These are phyloP conservation scores for Araneus ventricosus DNA, from an alignment of 1,140 invertebrate species.

Conservation along the genomic window DNA sequence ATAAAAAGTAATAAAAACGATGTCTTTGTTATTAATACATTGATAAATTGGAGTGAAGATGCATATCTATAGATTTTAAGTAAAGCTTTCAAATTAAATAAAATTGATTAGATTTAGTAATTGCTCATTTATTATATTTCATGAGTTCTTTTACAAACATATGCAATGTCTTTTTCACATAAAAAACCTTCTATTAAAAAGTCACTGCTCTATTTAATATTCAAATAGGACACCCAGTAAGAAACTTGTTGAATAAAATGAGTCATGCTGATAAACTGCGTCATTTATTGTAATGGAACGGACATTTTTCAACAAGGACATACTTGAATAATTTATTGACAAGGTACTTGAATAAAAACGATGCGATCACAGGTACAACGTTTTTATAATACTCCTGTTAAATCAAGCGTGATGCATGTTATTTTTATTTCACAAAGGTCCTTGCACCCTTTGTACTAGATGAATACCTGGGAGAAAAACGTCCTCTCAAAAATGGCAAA, in stretches of 20 bases:
- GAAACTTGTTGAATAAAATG: slow-evolving; percentile 33
- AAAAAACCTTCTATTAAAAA: neutral
- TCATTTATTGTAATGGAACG: slow-evolving; percentile 26
- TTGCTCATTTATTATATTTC: too few relatives aligned
- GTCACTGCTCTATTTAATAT: neutral
- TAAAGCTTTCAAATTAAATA: too few relatives aligned
- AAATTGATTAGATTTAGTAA: too few relatives aligned
- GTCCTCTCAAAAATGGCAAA: slow-evolving; percentile 48
- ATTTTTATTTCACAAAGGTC: slow-evolving; percentile 32
- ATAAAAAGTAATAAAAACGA: too few relatives aligned
- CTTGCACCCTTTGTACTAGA: slow-evolving; percentile 20
- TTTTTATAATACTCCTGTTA: slow-evolving; percentile 15
- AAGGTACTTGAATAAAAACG: slow-evolving; percentile 29
- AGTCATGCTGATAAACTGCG: slow-evolving; percentile 38
- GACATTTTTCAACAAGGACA: neutral
- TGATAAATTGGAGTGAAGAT: too few relatives aligned
- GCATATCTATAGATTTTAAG: too few relatives aligned
- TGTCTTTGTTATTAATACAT: too few relatives aligned
- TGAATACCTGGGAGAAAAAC: slow-evolving; percentile 39
- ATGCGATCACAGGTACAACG: neutral
- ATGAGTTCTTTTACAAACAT: too few relatives aligned
- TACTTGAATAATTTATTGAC: slow-evolving; percentile 41
- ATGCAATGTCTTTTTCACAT: too few relatives aligned
- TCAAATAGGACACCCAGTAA: neutral
- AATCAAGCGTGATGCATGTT: neutral